phyloP scores from a whole-genome alignment of 1,140 invertebrate species.

The Papilio glaucus region DNA sequence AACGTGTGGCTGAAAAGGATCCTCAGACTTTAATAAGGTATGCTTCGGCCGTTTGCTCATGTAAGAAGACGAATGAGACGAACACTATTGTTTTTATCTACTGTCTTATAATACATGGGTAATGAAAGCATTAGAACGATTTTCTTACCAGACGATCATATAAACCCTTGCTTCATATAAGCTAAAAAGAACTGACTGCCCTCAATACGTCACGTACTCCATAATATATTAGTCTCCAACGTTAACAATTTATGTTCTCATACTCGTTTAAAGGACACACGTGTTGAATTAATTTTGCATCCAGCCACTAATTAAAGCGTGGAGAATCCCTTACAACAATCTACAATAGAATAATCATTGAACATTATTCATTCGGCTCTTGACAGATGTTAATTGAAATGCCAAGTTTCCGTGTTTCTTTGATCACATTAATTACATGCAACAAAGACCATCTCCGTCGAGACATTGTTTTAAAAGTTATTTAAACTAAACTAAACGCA shows the following conservation, averaged over 20 bases:
- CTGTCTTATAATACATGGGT: too few relatives aligned
- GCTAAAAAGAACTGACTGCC: background rate
- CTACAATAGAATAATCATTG: constrained; percentile 26
- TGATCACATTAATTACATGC: constrained; percentile 1
- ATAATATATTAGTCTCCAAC: constrained; percentile 18
- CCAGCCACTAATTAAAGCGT: background rate
- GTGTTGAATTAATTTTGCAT: constrained; percentile 18
- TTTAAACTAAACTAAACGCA: background rate
- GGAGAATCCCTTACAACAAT: constrained; percentile 7
- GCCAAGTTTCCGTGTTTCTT: constrained; percentile 15
- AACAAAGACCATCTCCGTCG: background rate
- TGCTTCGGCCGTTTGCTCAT: too few relatives aligned
- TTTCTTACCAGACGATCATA: background rate
- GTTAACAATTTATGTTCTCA: constrained; percentile 12
- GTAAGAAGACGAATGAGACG: too few relatives aligned
- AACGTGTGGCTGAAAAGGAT: too few relatives aligned
- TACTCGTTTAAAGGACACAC: background rate
- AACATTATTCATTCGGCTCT: constrained; percentile 1
- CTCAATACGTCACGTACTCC: constrained; percentile 17
- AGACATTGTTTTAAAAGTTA: constrained; percentile 1
- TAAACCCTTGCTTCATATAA: background rate
- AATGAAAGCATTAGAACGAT: too few relatives aligned
- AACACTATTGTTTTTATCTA: too few relatives aligned
- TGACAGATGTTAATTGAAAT: constrained; percentile 16
- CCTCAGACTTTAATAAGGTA: too few relatives aligned